A percentile compares a stretch with the other conserved stretches of the same genome.
These are phyloP conservation scores for Drosophila novamexicana DNA, from an alignment of 1,140 invertebrate species.

Conservation along the genomic window DNA sequence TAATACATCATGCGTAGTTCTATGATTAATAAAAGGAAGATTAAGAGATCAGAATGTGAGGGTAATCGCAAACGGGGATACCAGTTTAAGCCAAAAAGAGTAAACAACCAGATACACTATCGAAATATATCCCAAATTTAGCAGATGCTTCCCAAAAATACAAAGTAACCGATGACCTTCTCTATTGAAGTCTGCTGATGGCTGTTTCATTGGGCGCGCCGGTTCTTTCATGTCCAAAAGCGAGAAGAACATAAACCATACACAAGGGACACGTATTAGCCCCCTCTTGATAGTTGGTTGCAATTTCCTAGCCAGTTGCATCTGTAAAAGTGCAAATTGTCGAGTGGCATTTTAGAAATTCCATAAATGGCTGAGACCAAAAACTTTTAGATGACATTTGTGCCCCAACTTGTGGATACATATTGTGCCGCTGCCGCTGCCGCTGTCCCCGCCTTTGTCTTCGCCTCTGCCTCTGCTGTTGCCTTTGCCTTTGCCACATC, in stretches of 20 bases:
- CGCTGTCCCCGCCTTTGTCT: slow-evolving; percentile 8
- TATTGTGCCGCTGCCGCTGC: not conserved
- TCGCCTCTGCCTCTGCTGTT: not conserved
- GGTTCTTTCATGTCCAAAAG: not conserved
- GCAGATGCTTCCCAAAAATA: too few relatives aligned
- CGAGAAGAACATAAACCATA: not conserved
- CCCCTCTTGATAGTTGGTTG: not conserved
- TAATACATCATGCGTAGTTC: too few relatives aligned
- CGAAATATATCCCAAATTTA: too few relatives aligned
- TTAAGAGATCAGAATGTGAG: too few relatives aligned
- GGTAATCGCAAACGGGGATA: too few relatives aligned
- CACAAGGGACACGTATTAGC: slow-evolving; percentile 3
- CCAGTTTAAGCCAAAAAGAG: too few relatives aligned
- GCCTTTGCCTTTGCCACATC: slow-evolving; percentile 53
- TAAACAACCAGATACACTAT: too few relatives aligned
- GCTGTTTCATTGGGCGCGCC: too few relatives aligned
- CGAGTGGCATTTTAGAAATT: slow-evolving; percentile 62
- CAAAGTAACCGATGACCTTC: too few relatives aligned
- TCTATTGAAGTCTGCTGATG: too few relatives aligned
- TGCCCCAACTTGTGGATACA: slow-evolving; percentile 27
- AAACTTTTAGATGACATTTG: slow-evolving; percentile 66
- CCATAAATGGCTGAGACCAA: slow-evolving; percentile 70
- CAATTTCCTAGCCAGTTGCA: slow-evolving; percentile 32
- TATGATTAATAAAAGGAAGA: too few relatives aligned
- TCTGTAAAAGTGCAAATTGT: slow-evolving; percentile 43